Conservation (phyloP, 2,797 vertebrate genomes). For the Bovichtus diacanthus region DNA sequence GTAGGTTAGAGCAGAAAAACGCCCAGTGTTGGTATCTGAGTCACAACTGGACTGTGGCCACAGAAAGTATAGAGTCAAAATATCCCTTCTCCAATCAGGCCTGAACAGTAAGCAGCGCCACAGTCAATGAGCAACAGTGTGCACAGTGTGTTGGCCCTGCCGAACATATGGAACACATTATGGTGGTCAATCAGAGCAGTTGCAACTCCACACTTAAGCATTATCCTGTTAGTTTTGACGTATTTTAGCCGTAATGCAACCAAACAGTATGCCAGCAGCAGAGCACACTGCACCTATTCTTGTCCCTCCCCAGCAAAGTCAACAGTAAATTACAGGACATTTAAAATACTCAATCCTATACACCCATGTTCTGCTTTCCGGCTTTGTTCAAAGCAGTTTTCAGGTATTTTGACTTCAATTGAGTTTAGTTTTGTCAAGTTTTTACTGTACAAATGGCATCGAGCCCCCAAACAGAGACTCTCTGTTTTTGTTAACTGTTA, state of each 20-base stretch:
- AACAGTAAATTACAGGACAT: slow-evolving; percentile 45
- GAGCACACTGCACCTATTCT: slow-evolving; percentile 68
- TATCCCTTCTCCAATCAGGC: slow-evolving; percentile 41
- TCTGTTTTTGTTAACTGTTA: slow-evolving; percentile 30
- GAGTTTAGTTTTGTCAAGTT: background rate
- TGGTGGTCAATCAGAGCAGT: slow-evolving; percentile 60
- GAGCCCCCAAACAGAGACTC: slow-evolving; percentile 26
- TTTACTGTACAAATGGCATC: slow-evolving; percentile 46
- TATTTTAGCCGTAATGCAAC: slow-evolving; percentile 53
- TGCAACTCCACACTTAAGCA: slow-evolving; percentile 45
- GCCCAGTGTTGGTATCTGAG: slow-evolving; percentile 4
- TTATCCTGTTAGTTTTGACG: slow-evolving; percentile 60
- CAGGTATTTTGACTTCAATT: slow-evolving; percentile 52
- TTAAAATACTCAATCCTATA: slow-evolving; percentile 22
- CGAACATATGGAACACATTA: slow-evolving; percentile 72
- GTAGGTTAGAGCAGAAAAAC: slow-evolving; percentile 6
- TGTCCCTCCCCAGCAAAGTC: slow-evolving; percentile 49
- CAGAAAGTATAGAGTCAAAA: slow-evolving; percentile 29
- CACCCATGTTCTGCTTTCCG: background rate
- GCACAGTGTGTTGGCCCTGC: slow-evolving; percentile 27
- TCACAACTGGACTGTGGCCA: slow-evolving; percentile 28
- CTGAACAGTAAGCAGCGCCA: slow-evolving; percentile 40
- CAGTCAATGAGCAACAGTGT: slow-evolving; percentile 47
- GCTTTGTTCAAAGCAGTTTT: slow-evolving; percentile 48
- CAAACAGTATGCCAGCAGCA: slow-evolving; percentile 49